phyloP scores from a whole-genome alignment of 1,140 invertebrate genomes.

The Zaprionus ghesquierei region DNA sequence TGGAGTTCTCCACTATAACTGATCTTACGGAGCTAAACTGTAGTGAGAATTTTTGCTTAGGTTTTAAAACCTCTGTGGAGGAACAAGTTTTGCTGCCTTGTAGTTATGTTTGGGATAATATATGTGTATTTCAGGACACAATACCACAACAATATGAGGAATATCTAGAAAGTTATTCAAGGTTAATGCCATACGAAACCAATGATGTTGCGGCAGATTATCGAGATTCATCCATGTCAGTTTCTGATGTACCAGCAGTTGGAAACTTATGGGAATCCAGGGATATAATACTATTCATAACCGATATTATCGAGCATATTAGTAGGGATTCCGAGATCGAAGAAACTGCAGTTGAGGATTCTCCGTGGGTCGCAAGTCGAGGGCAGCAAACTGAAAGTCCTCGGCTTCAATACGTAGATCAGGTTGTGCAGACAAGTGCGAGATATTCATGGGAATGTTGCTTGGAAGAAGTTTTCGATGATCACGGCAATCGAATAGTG shows the following conservation, averaged over 20 bases:
- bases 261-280: neutral
- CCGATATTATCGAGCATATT: neutral
- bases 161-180: neutral
- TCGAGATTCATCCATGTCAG: neutral
- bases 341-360: neutral
- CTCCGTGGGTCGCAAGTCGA: neutral
- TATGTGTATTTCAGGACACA: neutral
- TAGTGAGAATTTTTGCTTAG: neutral
- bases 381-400: neutral
- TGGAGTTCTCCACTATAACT: neutral
- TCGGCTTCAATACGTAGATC: neutral
- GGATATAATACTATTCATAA: neutral
- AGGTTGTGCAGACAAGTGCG: neutral
- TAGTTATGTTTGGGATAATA: neutral
- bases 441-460: neutral
- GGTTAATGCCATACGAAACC: neutral
- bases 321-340: neutral
- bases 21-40: neutral
- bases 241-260: too few relatives aligned
- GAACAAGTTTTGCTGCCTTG: neutral
- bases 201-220: neutral
- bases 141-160: neutral
- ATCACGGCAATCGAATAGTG: neutral
- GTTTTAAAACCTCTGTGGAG: neutral
- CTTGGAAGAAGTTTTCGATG: neutral